A percentile compares a stretch with the other conserved stretches of the same genome.
Conservation (phyloP, 2,888 invertebrate genomes). For the Scelioninae gen. 1 region DNA sequence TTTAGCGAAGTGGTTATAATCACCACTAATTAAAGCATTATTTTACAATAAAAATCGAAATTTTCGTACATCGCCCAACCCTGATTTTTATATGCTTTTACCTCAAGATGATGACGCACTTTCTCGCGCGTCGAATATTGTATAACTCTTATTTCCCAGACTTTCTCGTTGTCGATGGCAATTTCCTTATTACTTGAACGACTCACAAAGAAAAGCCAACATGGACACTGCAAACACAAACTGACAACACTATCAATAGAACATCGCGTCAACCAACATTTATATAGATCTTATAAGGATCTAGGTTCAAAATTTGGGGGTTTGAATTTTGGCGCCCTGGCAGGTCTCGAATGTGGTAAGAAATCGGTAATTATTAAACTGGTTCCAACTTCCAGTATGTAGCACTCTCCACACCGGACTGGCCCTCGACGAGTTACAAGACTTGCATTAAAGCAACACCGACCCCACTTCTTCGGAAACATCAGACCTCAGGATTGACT, state of each 20-base stretch:
- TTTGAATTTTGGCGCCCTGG: conserved; percentile 23
- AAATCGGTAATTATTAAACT: conserved; percentile 30
- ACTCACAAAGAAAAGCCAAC: conserved; percentile 32
- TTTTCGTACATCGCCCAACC: no score
- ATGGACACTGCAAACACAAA: conserved; percentile 8
- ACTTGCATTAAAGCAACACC: conserved; percentile 51
- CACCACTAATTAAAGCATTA: no score
- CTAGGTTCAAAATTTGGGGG: no score
- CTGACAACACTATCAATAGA: conserved; percentile 4
- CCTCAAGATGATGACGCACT: conserved; percentile 45
- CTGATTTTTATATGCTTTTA: conserved; percentile 14
- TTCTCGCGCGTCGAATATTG: conserved; percentile 45
- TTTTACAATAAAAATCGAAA: no score
- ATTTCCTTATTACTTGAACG: conserved; percentile 35
- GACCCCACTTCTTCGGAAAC: conserved; percentile 54
- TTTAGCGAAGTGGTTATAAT: no score
- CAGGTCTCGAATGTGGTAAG: background rate
- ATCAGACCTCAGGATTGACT: conserved; percentile 31
- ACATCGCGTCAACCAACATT: background rate
- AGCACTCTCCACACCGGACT: conserved; percentile 46
- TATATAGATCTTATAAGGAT: no score
- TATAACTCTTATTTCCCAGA: conserved; percentile 50
- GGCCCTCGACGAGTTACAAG: conserved; percentile 47
- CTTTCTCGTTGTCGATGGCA: conserved; percentile 43
- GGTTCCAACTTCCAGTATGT: conserved; percentile 42